Conservation (phyloP, 1,140 invertebrate genomes). For the Dufourea novaeangliae region DNA sequence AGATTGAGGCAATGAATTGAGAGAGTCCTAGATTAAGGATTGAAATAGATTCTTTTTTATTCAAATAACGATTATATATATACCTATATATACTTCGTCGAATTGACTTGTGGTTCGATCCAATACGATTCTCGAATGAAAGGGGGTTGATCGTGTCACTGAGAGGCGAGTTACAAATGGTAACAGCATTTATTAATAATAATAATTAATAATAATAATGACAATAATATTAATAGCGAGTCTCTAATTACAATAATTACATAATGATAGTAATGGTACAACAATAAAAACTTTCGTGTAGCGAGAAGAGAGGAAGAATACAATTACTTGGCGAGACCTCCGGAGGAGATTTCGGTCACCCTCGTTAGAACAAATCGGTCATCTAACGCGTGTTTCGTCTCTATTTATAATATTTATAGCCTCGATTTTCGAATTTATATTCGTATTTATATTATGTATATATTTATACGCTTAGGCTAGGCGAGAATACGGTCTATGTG, state of each 20-base stretch:
- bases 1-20: not conserved
- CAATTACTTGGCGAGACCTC: conserved; percentile 66
- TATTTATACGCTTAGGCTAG: conserved; percentile 74
- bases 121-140: not conserved
- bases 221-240: conserved; percentile 77
- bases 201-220: conserved; percentile 72
- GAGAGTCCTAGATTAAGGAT: not conserved
- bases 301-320: conserved; percentile 73
- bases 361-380: conserved; percentile 26
- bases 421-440: conserved; percentile 68
- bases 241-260: conserved; percentile 82
- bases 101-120: not conserved
- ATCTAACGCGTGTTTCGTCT: conserved; percentile 19
- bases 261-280: conserved; percentile 79
- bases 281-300: conserved; percentile 78
- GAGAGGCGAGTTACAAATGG: conserved; percentile 76
- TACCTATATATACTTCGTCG: conserved; percentile 14
- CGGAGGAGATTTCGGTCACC: conserved; percentile 23
- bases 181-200: conserved; percentile 82
- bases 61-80: conserved; percentile 33
- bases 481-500: conserved; percentile 74
- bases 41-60: conserved; percentile 31
- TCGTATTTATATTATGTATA: conserved; percentile 70
- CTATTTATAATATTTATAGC: conserved; percentile 73
- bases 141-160: conserved; percentile 19